A percentile compares a stretch with the other conserved stretches of the same genome.
phyloP scores from a whole-genome alignment of 2,888 invertebrate genomes.

The Agrochola lota region DNA sequence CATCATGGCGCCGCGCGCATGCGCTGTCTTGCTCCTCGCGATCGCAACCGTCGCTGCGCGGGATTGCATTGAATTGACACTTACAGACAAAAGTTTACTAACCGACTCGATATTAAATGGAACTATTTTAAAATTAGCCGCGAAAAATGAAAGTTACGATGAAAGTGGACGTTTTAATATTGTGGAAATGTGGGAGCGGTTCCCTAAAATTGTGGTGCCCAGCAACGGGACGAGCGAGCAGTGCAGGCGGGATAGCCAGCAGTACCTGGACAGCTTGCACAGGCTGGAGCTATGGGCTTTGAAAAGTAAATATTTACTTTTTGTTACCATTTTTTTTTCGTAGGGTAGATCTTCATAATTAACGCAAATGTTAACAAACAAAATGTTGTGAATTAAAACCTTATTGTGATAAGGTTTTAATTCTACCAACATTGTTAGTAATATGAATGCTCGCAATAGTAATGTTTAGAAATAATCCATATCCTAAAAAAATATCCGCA shows the following conservation, averaged over 20 bases:
- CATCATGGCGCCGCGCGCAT: constrained; percentile 87
- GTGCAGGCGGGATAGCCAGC: constrained; percentile 85
- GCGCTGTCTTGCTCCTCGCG: constrained; percentile 77
- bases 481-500: constrained; percentile 37
- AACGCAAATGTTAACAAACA: not conserved
- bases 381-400: not conserved
- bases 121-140: constrained; percentile 78
- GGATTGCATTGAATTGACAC: constrained; percentile 86
- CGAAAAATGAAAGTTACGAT: constrained; percentile 78
- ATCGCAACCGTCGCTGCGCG: constrained; percentile 76
- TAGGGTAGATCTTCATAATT: constrained; percentile 1
- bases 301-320: constrained; percentile 86
- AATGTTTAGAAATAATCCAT: constrained; percentile 11
- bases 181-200: constrained; percentile 82
- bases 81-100: constrained; percentile 78
- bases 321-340: not conserved
- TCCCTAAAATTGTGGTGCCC: constrained; percentile 87
- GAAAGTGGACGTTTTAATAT: constrained; percentile 78
- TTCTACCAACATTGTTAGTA: not conserved
- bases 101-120: constrained; percentile 80
- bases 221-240: constrained; percentile 85
- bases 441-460: not conserved
- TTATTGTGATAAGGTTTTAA: not conserved
- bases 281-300: constrained; percentile 88
- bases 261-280: constrained; percentile 82